Evolutionary conservation across 2,888 invertebrate species (phyloP).

Genomic region (Selenia dentaria): DNA sequence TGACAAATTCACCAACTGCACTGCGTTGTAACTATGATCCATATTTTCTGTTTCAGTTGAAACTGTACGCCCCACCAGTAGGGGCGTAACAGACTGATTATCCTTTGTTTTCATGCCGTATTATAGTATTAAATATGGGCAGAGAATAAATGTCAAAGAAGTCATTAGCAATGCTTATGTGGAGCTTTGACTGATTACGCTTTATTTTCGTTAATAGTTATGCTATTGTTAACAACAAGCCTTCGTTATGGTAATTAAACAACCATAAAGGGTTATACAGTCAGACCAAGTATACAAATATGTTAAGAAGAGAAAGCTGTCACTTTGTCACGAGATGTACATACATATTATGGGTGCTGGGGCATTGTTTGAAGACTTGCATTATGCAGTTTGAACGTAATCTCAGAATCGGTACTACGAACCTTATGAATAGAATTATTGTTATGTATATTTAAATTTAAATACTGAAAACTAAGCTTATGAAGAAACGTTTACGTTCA

Average conservation of each 20-base stretch:
- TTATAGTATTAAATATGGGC: too few relatives aligned
- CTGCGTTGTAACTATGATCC: too few relatives aligned
- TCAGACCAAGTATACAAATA: constrained; percentile 34
- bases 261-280: constrained; percentile 35
- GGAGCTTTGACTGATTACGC: constrained; percentile 13
- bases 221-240: constrained; percentile 20
- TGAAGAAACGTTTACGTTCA: too few relatives aligned
- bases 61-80: too few relatives aligned
- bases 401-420: not conserved
- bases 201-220: constrained; percentile 18
- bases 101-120: too few relatives aligned
- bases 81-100: too few relatives aligned
- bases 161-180: not conserved
- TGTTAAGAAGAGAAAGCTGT: constrained; percentile 50
- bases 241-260: constrained; percentile 29
- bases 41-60: too few relatives aligned
- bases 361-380: constrained; percentile 42
- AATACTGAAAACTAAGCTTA: too few relatives aligned
- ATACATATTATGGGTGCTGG: constrained; percentile 47
- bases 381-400: constrained; percentile 4
- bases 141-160: too few relatives aligned
- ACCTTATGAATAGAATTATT: too few relatives aligned
- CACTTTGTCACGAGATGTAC: constrained; percentile 30
- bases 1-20: too few relatives aligned
- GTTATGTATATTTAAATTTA: too few relatives aligned